Conservation (phyloP, 2,113 vertebrate species). For the Carettochelys insculpta region DNA sequence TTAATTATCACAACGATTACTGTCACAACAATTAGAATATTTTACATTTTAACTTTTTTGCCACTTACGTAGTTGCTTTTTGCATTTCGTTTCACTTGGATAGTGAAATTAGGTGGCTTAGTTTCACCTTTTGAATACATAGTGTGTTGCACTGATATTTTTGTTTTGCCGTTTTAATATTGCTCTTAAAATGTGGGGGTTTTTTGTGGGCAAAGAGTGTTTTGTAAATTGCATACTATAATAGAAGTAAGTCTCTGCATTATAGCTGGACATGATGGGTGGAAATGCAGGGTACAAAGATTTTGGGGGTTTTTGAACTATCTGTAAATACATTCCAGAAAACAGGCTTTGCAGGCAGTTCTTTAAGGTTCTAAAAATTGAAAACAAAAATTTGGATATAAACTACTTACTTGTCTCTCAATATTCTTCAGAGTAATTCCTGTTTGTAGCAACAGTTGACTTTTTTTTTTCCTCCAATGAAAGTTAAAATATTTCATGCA, state of each 20-base stretch:
- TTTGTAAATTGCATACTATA: accelerated
- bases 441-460: background rate
- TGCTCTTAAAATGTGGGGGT: background rate
- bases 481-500: background rate
- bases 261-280: background rate
- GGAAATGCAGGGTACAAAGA: background rate
- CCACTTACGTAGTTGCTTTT: background rate
- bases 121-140: background rate
- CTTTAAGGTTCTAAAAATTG: background rate
- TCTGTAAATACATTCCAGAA: background rate
- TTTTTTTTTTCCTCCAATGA: background rate
- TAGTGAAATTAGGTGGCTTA: background rate
- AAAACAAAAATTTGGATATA: constrained; percentile 12
- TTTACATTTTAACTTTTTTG: background rate
- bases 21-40: background rate
- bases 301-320: background rate
- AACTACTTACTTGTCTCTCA: background rate
- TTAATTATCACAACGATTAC: background rate
- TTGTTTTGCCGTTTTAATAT: accelerated
- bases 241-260: background rate
- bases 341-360: background rate
- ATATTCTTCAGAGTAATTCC: background rate
- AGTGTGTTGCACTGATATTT: background rate
- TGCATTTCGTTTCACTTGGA: background rate
- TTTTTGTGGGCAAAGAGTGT: background rate